phyloP scores from a whole-genome alignment of 2,888 invertebrate species.

The Tetropium fuscum region DNA sequence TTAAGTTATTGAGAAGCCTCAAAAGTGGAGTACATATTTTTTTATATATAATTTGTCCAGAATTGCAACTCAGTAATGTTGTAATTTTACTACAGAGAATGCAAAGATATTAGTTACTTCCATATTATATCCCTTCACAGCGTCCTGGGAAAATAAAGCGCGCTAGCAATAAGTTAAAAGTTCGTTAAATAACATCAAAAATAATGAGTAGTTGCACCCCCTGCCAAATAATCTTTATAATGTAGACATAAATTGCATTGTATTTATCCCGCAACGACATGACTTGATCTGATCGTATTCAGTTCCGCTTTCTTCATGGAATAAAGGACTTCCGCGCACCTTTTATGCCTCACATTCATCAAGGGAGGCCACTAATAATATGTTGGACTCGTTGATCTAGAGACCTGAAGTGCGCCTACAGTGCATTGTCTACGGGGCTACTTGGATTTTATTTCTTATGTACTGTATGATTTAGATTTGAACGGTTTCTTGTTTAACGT shows the following conservation, averaged over 20 bases:
- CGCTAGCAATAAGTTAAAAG: constrained; percentile 45
- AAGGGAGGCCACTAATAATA: constrained; percentile 64
- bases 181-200: constrained; percentile 52
- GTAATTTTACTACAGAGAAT: no score
- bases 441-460: constrained; percentile 50
- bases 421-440: constrained; percentile 56
- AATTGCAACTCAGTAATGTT: no score
- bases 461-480: constrained; percentile 24
- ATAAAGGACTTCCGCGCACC: constrained; percentile 66
- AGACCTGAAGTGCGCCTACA: constrained; percentile 59
- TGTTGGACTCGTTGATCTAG: constrained; percentile 59
- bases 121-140: no score
- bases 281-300: constrained; percentile 64
- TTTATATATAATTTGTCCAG: no score
- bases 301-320: constrained; percentile 60
- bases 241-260: constrained; percentile 48
- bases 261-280: constrained; percentile 58
- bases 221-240: constrained; percentile 48
- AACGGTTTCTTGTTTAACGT: constrained; percentile 59
- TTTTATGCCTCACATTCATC: constrained; percentile 60
- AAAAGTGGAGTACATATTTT: no score
- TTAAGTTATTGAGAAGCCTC: no score
- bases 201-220: constrained; percentile 58
- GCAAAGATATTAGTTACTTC: no score
- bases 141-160: constrained; percentile 16